Conservation (phyloP, 2,888 invertebrate species). For the Punctoribates punctum region DNA sequence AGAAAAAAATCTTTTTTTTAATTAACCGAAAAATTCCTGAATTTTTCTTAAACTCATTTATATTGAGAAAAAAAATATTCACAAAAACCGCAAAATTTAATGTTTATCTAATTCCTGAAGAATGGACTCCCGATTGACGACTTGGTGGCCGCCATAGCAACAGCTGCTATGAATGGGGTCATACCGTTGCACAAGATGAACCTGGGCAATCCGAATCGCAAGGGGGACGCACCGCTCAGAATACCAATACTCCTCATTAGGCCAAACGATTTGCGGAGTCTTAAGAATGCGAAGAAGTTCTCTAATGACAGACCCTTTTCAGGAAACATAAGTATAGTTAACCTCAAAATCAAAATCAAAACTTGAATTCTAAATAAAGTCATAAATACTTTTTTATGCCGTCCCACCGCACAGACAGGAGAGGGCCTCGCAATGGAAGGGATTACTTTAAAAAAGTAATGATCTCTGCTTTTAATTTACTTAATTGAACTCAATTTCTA, state of each 20-base stretch:
- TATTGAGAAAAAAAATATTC: too few species aligned
- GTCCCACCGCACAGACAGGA: neutral
- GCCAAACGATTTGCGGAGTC: constrained; percentile 21
- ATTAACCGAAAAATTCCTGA: too few species aligned
- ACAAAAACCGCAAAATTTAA: too few species aligned
- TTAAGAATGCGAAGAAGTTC: neutral
- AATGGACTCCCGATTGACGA: constrained; percentile 34
- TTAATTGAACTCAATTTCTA: too few species aligned
- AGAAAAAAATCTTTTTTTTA: too few species aligned
- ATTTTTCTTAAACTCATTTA: too few species aligned
- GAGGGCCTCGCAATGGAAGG: neutral
- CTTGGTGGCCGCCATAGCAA: constrained; percentile 39
- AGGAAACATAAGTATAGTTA: neutral
- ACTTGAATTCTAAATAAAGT: neutral
- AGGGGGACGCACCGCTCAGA: neutral
- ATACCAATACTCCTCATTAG: constrained; percentile 39
- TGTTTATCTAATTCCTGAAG: too few species aligned
- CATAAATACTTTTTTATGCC: too few species aligned
- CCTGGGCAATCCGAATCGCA: constrained; percentile 8
- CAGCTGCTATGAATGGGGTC: constrained; percentile 40
- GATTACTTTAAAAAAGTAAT: constrained; percentile 1
- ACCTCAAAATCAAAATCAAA: neutral
- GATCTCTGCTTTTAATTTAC: too few species aligned
- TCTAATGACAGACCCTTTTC: neutral
- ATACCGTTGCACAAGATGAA: constrained; percentile 41